phyloP scores from a whole-genome alignment of 2,888 invertebrate genomes.

The Andrena dorsata region DNA sequence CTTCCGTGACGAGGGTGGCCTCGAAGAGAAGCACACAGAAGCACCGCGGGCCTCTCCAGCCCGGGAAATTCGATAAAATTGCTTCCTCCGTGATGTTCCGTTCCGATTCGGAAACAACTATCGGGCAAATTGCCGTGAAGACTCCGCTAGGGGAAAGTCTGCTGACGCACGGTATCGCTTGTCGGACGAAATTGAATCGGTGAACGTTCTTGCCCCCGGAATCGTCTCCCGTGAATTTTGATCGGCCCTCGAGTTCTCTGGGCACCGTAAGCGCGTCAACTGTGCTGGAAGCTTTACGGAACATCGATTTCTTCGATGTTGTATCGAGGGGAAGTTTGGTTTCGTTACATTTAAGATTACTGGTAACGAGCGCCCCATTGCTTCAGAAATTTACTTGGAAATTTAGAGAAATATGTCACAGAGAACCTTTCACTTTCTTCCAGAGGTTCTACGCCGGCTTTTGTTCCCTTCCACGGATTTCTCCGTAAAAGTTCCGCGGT shows the following conservation, averaged over 20 bases:
- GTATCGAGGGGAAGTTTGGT: too few relatives aligned
- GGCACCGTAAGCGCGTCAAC: background rate
- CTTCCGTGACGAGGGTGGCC: slow-evolving; percentile 29
- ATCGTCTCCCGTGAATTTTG: background rate
- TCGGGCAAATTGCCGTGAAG: slow-evolving; percentile 20
- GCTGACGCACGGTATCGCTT: slow-evolving; percentile 5
- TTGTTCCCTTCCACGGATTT: too few relatives aligned
- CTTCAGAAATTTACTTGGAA: too few relatives aligned
- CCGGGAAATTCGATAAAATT: slow-evolving; percentile 23
- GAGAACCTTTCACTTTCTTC: too few relatives aligned
- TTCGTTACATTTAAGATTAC: too few relatives aligned
- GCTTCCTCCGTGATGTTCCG: background rate
- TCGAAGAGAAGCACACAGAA: slow-evolving; percentile 53
- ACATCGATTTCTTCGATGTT: too few relatives aligned
- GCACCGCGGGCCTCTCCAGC: background rate
- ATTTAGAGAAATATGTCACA: too few relatives aligned
- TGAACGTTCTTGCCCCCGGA: background rate
- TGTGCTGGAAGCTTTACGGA: background rate
- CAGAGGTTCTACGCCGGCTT: too few relatives aligned
- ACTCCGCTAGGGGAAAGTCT: background rate
- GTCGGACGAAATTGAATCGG: background rate
- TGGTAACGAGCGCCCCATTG: too few relatives aligned
- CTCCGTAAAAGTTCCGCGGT: too few relatives aligned
- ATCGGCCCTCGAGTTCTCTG: background rate
- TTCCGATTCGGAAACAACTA: background rate